phyloP scores from a whole-genome alignment of 2,113 vertebrate genomes.

The Paramisgurnus dabryanus region DNA sequence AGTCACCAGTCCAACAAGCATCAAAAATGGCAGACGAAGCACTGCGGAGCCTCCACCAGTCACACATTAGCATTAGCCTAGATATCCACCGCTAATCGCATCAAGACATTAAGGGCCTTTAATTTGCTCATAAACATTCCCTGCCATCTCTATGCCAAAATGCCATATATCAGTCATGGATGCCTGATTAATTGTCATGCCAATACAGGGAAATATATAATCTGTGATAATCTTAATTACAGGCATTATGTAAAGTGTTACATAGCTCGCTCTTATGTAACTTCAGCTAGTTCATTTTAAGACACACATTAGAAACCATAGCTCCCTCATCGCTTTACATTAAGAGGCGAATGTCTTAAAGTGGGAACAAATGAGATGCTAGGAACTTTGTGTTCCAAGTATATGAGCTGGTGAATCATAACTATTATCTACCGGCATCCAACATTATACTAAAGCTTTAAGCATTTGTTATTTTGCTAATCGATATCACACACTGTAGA shows the following conservation, averaged over 20 bases:
- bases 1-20: conserved; percentile 30
- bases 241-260: conserved; percentile 46
- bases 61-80: conserved; percentile 39
- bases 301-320: conserved; percentile 13
- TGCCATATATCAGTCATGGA: conserved; percentile 32
- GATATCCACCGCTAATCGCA: conserved; percentile 43
- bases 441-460: not conserved
- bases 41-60: conserved; percentile 37
- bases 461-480: conserved; percentile 24
- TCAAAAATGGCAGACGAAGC: conserved; percentile 41
- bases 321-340: not conserved
- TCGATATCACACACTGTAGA: conserved; percentile 16
- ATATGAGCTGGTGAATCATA: conserved; percentile 7
- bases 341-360: conserved; percentile 3
- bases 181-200: conserved; percentile 21
- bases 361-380: not conserved
- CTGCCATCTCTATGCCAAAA: conserved; percentile 36
- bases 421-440: conserved; percentile 6
- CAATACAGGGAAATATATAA: conserved; percentile 34
- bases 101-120: conserved; percentile 40
- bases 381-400: conserved; percentile 9
- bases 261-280: conserved; percentile 30
- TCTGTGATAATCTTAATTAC: conserved; percentile 31
- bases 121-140: conserved; percentile 36
- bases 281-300: conserved; percentile 14